Percentiles rank a stretch among this genome's conserved stretches.
phyloP scores from a whole-genome alignment of 2,797 vertebrate species.

The Danio jaintianensis region DNA sequence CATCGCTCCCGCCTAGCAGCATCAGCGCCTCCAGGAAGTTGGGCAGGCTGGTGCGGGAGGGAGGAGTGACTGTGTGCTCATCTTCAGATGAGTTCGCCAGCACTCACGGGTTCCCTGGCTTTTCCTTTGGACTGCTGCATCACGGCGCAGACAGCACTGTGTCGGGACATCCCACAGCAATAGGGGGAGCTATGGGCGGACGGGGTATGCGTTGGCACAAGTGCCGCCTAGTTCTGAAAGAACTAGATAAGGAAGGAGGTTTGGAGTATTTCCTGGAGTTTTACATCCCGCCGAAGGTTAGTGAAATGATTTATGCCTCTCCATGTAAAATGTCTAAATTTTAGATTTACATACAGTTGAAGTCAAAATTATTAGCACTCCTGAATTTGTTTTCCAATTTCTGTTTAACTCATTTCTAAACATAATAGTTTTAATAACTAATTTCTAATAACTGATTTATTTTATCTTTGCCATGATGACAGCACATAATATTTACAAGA shows the following conservation, averaged over 20 bases:
- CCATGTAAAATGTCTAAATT: neutral
- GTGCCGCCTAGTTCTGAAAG: conserved; percentile 86
- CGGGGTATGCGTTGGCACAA: conserved; percentile 89
- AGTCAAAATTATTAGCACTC: too few relatives aligned
- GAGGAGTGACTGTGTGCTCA: conserved; percentile 79
- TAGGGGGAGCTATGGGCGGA: conserved; percentile 71
- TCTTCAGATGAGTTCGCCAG: conserved; percentile 75
- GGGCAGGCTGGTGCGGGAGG: conserved; percentile 79
- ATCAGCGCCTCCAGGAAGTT: conserved; percentile 75
- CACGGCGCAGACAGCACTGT: conserved; percentile 71
- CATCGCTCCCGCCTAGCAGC: conserved; percentile 69
- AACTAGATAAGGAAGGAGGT: conserved; percentile 81
- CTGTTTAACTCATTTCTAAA: too few relatives aligned
- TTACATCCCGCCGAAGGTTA: conserved; percentile 92
- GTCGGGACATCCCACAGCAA: conserved; percentile 61
- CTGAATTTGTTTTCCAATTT: too few relatives aligned
- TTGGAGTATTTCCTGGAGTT: conserved; percentile 90
- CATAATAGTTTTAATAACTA: too few relatives aligned
- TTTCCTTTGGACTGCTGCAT: conserved; percentile 79
- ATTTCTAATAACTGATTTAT: too few relatives aligned
- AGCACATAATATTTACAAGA: too few relatives aligned
- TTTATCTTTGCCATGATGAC: too few relatives aligned
- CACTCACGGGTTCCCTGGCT: conserved; percentile 74
- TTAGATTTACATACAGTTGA: neutral
- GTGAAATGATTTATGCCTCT: conserved; percentile 46